Percentiles rank a stretch among this genome's conserved stretches.
Conservation (phyloP, 23 tunicate species). For the Halocynthia aurantium region DNA sequence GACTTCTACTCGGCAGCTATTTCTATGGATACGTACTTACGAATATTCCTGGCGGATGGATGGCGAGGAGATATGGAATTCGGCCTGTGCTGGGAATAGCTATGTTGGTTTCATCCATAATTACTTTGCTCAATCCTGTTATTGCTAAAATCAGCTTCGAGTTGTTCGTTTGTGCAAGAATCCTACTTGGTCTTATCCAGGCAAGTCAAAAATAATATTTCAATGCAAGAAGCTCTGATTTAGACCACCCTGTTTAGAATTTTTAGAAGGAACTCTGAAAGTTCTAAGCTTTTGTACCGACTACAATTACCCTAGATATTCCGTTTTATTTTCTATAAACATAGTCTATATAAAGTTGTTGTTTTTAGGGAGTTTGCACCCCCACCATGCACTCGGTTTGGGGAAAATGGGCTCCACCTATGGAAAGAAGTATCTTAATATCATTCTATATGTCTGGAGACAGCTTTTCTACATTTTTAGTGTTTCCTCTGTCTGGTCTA, state of each 20-base stretch:
- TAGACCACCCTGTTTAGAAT: too few species aligned
- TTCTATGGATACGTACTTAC: constrained; percentile 74
- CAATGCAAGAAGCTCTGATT: too few species aligned
- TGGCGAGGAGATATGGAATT: constrained; percentile 57
- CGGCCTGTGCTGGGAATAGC: constrained; percentile 61
- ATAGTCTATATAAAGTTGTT: too few species aligned
- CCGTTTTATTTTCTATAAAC: too few species aligned
- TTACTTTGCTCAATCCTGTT: constrained; percentile 47
- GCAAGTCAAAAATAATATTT: not conserved
- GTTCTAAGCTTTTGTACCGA: too few species aligned
- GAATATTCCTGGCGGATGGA: constrained; percentile 73
- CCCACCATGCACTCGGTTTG: constrained; percentile 77
- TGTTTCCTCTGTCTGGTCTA: constrained; percentile 51
- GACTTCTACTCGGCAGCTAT: constrained; percentile 45
- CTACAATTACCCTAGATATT: too few species aligned
- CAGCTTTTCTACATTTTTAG: constrained; percentile 58
- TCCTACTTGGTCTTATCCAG: constrained; percentile 65
- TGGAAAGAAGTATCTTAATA: constrained; percentile 59
- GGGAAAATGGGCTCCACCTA: constrained; percentile 79
- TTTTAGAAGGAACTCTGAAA: too few species aligned
- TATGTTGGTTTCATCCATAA: constrained; percentile 48
- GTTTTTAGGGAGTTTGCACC: constrained; percentile 56
- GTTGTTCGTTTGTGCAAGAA: constrained; percentile 53
- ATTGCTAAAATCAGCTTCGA: constrained; percentile 48
- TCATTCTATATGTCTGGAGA: constrained; percentile 55